Conservation (phyloP, 2,797 vertebrate species). For the Neopelma chrysocephalum region DNA sequence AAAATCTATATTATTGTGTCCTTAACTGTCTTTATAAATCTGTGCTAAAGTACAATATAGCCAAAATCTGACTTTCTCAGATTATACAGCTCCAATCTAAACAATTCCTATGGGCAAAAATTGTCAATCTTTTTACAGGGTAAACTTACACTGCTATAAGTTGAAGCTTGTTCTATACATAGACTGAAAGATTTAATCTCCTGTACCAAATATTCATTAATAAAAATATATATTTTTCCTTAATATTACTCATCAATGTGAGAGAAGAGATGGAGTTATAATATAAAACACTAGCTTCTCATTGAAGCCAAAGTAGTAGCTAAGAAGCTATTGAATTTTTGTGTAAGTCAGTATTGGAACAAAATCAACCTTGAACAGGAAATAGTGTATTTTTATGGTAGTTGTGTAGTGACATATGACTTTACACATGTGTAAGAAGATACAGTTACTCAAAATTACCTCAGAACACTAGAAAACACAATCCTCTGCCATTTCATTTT, state of each 20-base stretch:
- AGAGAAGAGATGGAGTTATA: neutral
- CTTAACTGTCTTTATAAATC: neutral
- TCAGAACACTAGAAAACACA: neutral
- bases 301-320: neutral
- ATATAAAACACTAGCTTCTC: neutral
- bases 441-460: neutral
- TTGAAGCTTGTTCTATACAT: neutral
- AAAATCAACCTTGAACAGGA: neutral
- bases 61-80: neutral
- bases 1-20: neutral
- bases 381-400: neutral
- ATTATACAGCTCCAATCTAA: neutral
- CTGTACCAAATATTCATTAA: neutral
- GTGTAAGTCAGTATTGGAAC: neutral
- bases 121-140: neutral
- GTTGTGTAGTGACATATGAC: neutral
- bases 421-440: neutral
- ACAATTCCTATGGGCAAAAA: neutral
- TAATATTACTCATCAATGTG: neutral
- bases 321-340: neutral
- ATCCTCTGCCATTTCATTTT: neutral
- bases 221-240: neutral
- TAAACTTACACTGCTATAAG: neutral
- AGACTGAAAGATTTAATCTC: neutral
- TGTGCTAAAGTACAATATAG: neutral